Evolutionary conservation across 2,888 invertebrate species (phyloP).

Genomic region (Kryphioiulus occultus): DNA sequence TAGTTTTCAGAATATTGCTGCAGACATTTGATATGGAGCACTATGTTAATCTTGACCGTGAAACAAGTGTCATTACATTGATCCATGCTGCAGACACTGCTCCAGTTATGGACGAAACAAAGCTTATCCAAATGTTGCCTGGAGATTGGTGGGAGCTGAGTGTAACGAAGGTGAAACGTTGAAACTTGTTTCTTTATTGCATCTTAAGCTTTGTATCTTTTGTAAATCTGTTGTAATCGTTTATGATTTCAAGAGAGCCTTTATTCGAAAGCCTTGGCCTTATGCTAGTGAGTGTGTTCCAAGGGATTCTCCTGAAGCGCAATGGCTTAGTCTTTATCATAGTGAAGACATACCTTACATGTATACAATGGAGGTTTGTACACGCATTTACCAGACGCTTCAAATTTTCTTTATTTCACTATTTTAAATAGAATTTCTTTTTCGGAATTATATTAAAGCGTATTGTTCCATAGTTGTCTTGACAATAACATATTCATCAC

Average conservation of each 20-base stretch:
- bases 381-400: neutral
- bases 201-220: neutral
- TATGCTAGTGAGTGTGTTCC: slow-evolving; percentile 9
- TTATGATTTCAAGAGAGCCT: slow-evolving; percentile 21
- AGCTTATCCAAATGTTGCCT: neutral
- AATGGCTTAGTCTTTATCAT: neutral
- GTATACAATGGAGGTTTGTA: slow-evolving; percentile 35
- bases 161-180: neutral
- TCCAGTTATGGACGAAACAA: neutral
- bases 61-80: neutral
- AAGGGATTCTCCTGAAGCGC: neutral
- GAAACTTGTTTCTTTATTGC: too few species aligned
- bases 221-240: neutral
- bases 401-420: neutral
- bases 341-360: slow-evolving; percentile 37
- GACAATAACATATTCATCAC: too few species aligned
- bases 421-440: too few species aligned
- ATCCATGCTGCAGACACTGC: neutral
- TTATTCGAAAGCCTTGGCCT: neutral
- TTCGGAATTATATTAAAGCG: too few species aligned
- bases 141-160: neutral
- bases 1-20: neutral
- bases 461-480: too few species aligned
- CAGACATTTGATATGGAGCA: neutral
- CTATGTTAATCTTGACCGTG: neutral